Percentiles rank a stretch among this genome's conserved stretches.
Evolutionary conservation across 2,797 vertebrate genomes (phyloP).

Genomic region (Alexandromys oeconomus): DNA sequence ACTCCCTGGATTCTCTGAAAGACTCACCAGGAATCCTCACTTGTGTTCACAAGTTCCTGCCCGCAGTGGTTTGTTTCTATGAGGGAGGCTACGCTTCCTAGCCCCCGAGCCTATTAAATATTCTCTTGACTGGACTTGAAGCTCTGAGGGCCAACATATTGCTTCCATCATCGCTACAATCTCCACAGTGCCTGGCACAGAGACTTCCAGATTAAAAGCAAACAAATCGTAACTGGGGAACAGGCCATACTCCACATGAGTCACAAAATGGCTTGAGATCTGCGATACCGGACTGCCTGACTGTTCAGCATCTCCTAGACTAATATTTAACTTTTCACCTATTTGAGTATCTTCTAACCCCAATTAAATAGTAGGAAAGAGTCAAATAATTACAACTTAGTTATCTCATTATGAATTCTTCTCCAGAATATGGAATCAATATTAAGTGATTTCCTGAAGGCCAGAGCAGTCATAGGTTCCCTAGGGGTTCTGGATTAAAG

Average conservation of each 20-base stretch:
- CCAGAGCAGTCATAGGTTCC: background rate
- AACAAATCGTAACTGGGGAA: constrained; percentile 3
- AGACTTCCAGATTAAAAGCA: constrained; percentile 58
- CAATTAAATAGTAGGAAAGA: constrained; percentile 16
- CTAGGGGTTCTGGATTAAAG: constrained; percentile 48
- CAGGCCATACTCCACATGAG: background rate
- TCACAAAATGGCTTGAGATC: background rate
- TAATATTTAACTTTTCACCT: constrained; percentile 16
- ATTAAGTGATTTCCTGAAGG: constrained; percentile 44
- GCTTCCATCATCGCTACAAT: background rate
- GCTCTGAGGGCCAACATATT: background rate
- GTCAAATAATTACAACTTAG: constrained; percentile 43
- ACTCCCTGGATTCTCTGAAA: background rate
- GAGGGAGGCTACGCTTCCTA: background rate
- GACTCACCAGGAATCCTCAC: constrained; percentile 22
- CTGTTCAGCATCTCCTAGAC: background rate
- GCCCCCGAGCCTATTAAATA: background rate
- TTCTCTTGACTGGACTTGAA: constrained; percentile 3
- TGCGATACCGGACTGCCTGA: background rate
- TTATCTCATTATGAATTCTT: constrained; percentile 55
- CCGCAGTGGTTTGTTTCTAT: constrained; percentile 14
- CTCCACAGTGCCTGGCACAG: background rate
- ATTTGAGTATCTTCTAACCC: constrained; percentile 26
- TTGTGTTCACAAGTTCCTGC: background rate
- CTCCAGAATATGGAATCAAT: constrained; percentile 40